These are phyloP conservation scores for Megaptera novaeangliae DNA, from an alignment of 2,113 vertebrate species.

Conservation along the genomic window DNA sequence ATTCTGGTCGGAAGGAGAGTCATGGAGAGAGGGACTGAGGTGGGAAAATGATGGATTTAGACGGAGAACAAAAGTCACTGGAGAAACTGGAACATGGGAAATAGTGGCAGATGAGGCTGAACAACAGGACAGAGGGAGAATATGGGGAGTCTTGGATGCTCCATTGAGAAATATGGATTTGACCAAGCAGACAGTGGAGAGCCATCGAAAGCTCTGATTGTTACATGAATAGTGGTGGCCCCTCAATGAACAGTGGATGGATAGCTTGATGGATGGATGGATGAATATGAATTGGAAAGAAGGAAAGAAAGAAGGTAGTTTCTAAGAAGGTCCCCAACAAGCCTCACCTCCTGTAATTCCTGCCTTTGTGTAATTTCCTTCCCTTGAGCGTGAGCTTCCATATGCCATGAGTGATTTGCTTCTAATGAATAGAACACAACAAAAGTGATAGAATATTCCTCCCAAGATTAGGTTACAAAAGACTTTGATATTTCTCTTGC, in stretches of 20 bases:
- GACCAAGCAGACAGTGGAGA: background rate
- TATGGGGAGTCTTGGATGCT: background rate
- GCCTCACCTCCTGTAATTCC: background rate
- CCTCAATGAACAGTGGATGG: background rate
- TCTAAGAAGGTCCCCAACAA: background rate
- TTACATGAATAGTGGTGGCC: too few species aligned
- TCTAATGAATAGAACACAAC: background rate
- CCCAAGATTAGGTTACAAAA: background rate
- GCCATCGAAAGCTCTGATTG: background rate
- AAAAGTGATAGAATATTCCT: background rate
- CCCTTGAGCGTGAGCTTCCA: background rate
- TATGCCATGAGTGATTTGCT: background rate
- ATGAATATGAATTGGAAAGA: background rate
- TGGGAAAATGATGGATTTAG: background rate
- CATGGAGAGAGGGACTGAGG: background rate
- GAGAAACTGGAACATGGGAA: background rate
- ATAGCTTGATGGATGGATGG: background rate
- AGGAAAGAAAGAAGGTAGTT: background rate
- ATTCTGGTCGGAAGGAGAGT: background rate
- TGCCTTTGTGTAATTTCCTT: background rate
- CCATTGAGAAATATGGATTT: background rate
- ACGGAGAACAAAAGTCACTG: background rate
- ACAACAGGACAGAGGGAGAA: background rate
- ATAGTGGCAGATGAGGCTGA: background rate
- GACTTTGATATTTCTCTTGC: background rate